Base-by-base conservation (phyloP, 2,888 invertebrate species). In the Seira sanloemensis region DNA sequence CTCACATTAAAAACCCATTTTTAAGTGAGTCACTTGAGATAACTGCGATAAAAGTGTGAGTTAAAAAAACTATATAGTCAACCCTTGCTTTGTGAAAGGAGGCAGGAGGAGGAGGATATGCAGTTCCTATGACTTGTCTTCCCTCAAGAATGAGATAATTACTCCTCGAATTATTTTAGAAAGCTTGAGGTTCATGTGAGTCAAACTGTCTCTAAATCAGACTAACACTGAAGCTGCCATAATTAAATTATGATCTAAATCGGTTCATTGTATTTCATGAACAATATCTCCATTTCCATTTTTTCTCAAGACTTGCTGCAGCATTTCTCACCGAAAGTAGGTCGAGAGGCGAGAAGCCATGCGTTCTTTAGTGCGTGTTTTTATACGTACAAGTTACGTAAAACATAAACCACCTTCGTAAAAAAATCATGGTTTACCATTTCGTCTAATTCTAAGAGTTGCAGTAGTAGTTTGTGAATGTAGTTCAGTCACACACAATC, bases 271-370 rank as follows among this genome's bases (percentile, higher is more conserved):
- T 80, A n/a, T n/a, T n/a, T 75, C 75, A 25, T 16, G 74, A 80
- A 80, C 80, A 80, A 80, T 75, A 26, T 21, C n/a, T n/a, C n/a
- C n/a, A n/a, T n/a, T n/a, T n/a, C n/a, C n/a, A 37, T 24, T 78
- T 73, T 79, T 78, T 72, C 78, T 62, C 78, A 66, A 78, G 72
- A n/a, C 25, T 78, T 67, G 21, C 54, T 23, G 65, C 7, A n/a
- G 76, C 21, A 67, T 26, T 80, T 80, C 80, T 80, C 80, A 80
- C 80, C 68, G 25, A 46, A 80, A 80, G 68, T 80, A 50, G 80
- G 80, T 80, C 80, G 67, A 75, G 66, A 74, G 69, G 27, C 80
- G 54, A 69, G 54, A 37, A 26, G 80, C 25, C 62, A 25, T 23
- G 16, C 46, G 46, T 62, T n/a, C n/a, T n/a, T n/a, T n/a, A n/a